phyloP scores from a whole-genome alignment of 1,140 invertebrate species.

The Pemphigus obesinymphae region DNA sequence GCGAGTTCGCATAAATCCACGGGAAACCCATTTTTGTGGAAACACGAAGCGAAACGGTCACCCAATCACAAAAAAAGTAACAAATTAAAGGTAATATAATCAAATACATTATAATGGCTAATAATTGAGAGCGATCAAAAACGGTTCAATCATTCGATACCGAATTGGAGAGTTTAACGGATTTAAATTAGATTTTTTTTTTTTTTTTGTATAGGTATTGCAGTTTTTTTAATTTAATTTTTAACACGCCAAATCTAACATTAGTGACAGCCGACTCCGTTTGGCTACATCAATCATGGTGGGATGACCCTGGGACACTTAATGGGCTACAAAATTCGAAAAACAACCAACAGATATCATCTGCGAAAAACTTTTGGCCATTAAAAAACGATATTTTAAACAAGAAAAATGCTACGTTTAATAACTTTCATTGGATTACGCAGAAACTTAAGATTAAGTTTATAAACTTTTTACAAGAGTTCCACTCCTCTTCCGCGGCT shows the following conservation, averaged over 20 bases:
- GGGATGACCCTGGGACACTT: not conserved
- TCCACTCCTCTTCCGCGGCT: not conserved
- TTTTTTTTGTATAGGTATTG: too few species aligned
- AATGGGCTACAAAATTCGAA: not conserved
- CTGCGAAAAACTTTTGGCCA: not conserved
- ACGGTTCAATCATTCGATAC: not conserved
- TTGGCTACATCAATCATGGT: not conserved
- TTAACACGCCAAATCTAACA: conserved; percentile 1
- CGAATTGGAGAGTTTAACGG: conserved; percentile 25
- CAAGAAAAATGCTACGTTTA: not conserved
- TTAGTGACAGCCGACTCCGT: not conserved
- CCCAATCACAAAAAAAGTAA: not conserved
- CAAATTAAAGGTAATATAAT: conserved; percentile 23
- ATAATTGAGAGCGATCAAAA: conserved; percentile 7
- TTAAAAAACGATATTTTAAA: conserved; percentile 26
- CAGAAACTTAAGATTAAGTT: conserved; percentile 5
- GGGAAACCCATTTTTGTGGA: conserved; percentile 1
- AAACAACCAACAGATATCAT: not conserved
- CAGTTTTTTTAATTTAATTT: not conserved
- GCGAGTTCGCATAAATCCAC: not conserved
- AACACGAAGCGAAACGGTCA: conserved; percentile 9
- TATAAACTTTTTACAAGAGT: not conserved
- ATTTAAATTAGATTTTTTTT: conserved; percentile 22
- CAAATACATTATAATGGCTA: not conserved
- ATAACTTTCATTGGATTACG: not conserved